Evolutionary conservation across 2,888 invertebrate species (phyloP), one percentile per base, ranked within the genome.

Genomic region (Caenorhabditis sp.): DNA sequence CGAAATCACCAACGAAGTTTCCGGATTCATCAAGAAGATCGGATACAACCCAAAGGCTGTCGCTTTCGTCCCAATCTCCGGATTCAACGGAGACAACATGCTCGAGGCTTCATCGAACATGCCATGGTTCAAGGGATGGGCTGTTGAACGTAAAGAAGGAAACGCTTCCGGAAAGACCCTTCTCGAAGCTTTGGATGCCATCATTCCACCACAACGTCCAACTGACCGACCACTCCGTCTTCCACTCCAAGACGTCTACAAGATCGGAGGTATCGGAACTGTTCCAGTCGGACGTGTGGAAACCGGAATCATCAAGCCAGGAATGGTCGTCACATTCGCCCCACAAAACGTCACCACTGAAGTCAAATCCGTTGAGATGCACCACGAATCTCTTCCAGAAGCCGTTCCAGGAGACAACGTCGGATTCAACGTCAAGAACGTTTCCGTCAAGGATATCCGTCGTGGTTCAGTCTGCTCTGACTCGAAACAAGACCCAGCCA

Each of bases 61-160:
- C 86, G 93, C 97, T 81, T 97, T 97, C 91, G 96, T 99, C 78
- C 99, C 99, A 88, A 97, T 99, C 90, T 99, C 97, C 88, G 99
- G 99, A 88, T 99, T 97, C 97, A 94, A 97, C 90, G 99, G 99
- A 89, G 99, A 99, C 91, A 99, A 99, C 93, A 97, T 99, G 97
- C 91, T 99, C 91, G 97, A 97, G 91, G 89, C 92, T 77, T 95
- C 95, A 65, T 91, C 91, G 88, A 97, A 97, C 91, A 97, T 96
- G 95, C 91, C 92, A 82, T 96, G 96, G 85, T 84, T 90, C 90
- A 96, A 97, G 92, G 97, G 97, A 91, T 97, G 97, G 97, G 89
- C 90, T 62, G 91, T 97, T 82, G 95, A 96, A 89, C 94, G 95
- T 88, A 96, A 95, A 90, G 95, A 95, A 88, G 94, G 93, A 83